These are phyloP conservation scores for Aplochiton taeniatus DNA, from an alignment of 2,797 vertebrate genomes.

Conservation along the genomic window DNA sequence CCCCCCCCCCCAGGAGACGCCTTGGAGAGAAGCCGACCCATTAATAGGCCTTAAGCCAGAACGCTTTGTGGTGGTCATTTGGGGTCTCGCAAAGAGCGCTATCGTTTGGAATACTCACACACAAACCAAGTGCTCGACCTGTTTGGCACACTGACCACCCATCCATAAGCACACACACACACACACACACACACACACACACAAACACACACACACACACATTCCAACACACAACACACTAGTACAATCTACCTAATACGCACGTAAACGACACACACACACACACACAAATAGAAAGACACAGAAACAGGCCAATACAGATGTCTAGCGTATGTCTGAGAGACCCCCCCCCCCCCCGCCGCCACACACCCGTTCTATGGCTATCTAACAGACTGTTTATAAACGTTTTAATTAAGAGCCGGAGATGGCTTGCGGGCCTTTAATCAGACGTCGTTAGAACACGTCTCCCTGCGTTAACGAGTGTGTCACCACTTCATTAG, in stretches of 20 bases:
- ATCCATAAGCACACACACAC: not conserved
- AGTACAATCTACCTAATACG: not conserved
- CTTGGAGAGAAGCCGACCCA: constrained; percentile 15
- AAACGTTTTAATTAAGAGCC: constrained; percentile 71
- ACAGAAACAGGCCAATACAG: constrained; percentile 9
- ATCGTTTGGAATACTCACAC: not conserved
- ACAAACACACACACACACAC: not conserved
- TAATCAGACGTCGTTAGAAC: constrained; percentile 75
- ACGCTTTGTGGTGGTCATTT: constrained; percentile 16
- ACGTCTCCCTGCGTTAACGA: constrained; percentile 65
- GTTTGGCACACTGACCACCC: not conserved
- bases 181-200: not conserved
- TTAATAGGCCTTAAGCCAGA: constrained; percentile 44
- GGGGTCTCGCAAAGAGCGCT: not conserved
- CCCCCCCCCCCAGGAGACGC: constrained; percentile 13
- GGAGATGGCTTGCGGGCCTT: constrained; percentile 62
- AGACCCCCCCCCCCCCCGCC: constrained; percentile 7
- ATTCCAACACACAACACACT: constrained; percentile 1
- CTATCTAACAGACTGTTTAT: constrained; percentile 43
- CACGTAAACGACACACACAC: not conserved
- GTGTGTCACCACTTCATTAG: constrained; percentile 75
- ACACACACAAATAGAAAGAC: not conserved
- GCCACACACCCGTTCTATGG: constrained; percentile 25
- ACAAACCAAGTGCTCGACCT: not conserved
- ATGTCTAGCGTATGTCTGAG: not conserved